phyloP scores from a whole-genome alignment of 2,888 invertebrate genomes.

The Erebia aethiops region DNA sequence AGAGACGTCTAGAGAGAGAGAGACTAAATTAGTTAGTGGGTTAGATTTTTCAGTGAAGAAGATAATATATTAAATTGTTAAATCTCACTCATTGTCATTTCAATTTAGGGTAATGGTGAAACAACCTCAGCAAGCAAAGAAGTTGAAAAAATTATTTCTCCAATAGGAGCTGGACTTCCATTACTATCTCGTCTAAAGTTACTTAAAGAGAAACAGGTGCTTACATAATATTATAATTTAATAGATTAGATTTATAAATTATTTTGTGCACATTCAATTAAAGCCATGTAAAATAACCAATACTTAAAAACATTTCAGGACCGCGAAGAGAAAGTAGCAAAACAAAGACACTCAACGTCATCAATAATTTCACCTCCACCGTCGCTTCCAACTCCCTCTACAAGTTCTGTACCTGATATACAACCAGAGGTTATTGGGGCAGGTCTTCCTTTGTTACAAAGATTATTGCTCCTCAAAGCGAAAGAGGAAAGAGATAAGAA shows the following conservation, averaged over 20 bases:
- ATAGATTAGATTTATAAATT: background rate
- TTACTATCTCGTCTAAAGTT: conserved; percentile 89
- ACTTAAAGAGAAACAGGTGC: conserved; percentile 92
- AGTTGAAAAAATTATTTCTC: conserved; percentile 85
- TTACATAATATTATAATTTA: background rate
- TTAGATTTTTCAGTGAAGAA: background rate
- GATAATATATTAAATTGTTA: background rate
- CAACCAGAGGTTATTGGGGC: conserved; percentile 87
- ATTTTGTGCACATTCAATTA: background rate
- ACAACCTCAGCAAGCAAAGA: conserved; percentile 77
- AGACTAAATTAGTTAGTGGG: background rate
- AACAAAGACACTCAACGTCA: conserved; percentile 70
- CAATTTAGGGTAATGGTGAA: conserved; percentile 70
- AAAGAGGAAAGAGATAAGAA: conserved; percentile 86
- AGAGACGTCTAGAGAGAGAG: background rate
- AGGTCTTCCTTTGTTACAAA: conserved; percentile 88
- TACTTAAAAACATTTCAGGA: conserved; percentile 56
- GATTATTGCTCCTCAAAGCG: conserved; percentile 88
- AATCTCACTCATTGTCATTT: background rate
- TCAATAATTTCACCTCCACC: conserved; percentile 71
- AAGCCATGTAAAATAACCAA: background rate
- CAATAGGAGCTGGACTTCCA: conserved; percentile 93
- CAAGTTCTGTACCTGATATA: conserved; percentile 81
- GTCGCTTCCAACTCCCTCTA: conserved; percentile 84
- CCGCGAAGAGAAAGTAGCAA: conserved; percentile 78